Percentiles rank a stretch among this genome's conserved stretches.
Evolutionary conservation across 23 tunicate species (phyloP).

Genomic region (Trididemnum clinides): DNA sequence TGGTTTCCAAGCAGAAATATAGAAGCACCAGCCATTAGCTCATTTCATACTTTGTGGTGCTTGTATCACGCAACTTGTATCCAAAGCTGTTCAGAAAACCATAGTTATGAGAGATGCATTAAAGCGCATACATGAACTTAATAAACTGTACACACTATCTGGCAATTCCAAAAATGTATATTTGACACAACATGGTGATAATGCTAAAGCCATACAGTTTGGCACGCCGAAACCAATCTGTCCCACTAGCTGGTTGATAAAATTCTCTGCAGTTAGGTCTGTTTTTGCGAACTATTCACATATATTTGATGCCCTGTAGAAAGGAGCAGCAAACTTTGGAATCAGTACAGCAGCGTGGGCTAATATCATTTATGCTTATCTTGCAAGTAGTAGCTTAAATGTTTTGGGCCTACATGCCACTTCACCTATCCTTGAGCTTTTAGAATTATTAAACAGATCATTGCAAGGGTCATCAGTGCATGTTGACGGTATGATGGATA

Average conservation of each 20-base stretch:
- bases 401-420: background rate
- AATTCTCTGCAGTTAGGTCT: background rate
- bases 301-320: background rate
- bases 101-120: too few relatives aligned
- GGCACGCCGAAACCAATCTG: too few relatives aligned
- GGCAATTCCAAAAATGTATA: too few relatives aligned
- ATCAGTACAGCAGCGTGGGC: background rate
- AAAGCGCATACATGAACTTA: too few relatives aligned
- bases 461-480: background rate
- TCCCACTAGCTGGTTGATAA: background rate
- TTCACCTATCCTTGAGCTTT: background rate
- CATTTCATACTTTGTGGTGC: too few relatives aligned
- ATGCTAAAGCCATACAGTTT: too few relatives aligned
- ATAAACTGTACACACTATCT: too few relatives aligned
- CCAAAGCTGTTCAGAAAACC: too few relatives aligned
- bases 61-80: too few relatives aligned
- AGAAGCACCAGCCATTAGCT: too few relatives aligned
- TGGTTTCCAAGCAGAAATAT: too few relatives aligned
- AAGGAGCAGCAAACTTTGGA: background rate
- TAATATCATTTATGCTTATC: background rate
- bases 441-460: background rate
- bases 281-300: background rate
- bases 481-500: background rate
- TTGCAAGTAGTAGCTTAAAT: background rate
- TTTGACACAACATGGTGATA: too few relatives aligned